Evolutionary conservation across 2,113 vertebrate genomes (phyloP), one percentile per base, ranked within the genome.

Genomic region (Steatornis caripensis): DNA sequence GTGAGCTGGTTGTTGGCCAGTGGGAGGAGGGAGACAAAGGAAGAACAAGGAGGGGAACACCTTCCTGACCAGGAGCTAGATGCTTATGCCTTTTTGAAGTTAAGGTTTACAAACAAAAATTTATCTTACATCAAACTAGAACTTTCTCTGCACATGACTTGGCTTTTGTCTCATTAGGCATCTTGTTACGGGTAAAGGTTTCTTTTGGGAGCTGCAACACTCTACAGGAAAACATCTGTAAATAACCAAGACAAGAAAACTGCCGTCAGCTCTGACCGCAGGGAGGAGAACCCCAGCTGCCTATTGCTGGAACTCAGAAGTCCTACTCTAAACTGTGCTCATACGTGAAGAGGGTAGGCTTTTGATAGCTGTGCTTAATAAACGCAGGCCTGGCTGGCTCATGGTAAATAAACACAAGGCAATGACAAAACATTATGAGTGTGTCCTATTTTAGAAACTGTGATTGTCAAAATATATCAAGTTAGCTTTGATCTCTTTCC

Each of bases 401-500:
- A 18, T 5, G 26, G 46, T 70, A 92, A 95, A 93, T 21, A 90
- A 90, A 92, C 10, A 84, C 46, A 66, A 12, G 5, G 54, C 14
- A 75, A 12, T 30, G 46, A 91, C 24, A 85, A 92, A 94, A 92
- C 43, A 61, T 43, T 23, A 24, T 9, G 17, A 93, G 26, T 1
- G 0, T 20, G 37, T 36, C 60, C 76, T 89, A 55, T 92, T 94
- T 95, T 71, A 92, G 80, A 78, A 89, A 62, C 43, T 7, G 5
- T 4, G 34, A 89, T 16, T 89, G 76, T 87, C 83, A 93, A 93
- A 92, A 92, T 39, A 75, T 0, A 83, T 45, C 55, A 69, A 66
- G 20, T n/a, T 36, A 36, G 30, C 48, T 90, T 92, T 92, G 64
- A 95, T 88, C 79, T 78, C 51, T 45, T 88, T 79, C 65, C 53